Evolutionary conservation across 2,888 invertebrate species (phyloP).

Genomic region (Papilio elwesi): DNA sequence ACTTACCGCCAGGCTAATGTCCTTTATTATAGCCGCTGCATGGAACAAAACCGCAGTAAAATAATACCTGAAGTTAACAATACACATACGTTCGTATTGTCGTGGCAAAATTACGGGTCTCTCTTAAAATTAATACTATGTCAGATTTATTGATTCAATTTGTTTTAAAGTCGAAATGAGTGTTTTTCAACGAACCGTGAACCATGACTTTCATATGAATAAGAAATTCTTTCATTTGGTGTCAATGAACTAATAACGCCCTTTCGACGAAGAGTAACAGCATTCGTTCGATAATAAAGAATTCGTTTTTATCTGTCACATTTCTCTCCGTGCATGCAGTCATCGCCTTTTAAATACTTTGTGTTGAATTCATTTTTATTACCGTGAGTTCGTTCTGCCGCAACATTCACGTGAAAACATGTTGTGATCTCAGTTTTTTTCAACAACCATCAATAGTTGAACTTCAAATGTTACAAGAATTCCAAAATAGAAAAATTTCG

Average conservation of each 20-base stretch:
- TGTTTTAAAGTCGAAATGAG: background rate
- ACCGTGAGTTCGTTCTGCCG: too few species aligned
- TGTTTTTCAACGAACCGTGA: background rate
- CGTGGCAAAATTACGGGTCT: background rate
- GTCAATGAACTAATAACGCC: slow-evolving; percentile 27
- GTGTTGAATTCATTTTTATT: background rate
- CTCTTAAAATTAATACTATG: background rate
- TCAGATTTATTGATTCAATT: background rate
- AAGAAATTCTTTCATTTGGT: slow-evolving; percentile 15
- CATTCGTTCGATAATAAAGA: slow-evolving; percentile 19
- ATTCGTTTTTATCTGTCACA: slow-evolving; percentile 17
- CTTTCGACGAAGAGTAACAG: slow-evolving; percentile 15
- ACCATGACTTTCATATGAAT: slow-evolving; percentile 20
- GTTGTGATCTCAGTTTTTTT: too few species aligned
- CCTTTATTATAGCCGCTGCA: background rate
- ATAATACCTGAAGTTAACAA: background rate
- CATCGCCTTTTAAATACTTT: background rate
- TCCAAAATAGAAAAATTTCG: too few species aligned
- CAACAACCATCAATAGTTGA: too few species aligned
- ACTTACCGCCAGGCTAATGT: background rate
- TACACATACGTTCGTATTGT: background rate
- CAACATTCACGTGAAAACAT: too few species aligned
- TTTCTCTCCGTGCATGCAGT: background rate
- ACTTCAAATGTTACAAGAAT: too few species aligned
- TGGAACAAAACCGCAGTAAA: background rate